Conservation (phyloP, 2,888 invertebrate species). For the Aleiodes leptofemur region DNA sequence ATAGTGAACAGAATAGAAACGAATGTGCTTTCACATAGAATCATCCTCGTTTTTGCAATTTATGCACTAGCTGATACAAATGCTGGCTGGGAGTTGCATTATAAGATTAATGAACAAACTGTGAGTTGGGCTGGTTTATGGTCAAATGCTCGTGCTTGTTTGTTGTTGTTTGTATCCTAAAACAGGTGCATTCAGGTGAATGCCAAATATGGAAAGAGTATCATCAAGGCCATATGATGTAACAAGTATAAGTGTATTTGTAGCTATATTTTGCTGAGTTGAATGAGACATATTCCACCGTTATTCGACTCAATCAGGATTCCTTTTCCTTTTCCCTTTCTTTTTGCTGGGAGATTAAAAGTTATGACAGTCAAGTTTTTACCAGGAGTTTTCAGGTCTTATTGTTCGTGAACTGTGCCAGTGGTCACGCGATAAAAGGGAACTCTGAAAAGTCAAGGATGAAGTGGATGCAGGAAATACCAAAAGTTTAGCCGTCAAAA, state of each 20-base stretch:
- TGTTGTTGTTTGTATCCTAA: conserved; percentile 12
- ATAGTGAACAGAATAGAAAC: conserved; percentile 20
- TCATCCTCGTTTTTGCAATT: conserved; percentile 32
- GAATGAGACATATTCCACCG: conserved; percentile 5
- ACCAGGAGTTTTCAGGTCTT: conserved; percentile 15
- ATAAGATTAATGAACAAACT: conserved; percentile 73
- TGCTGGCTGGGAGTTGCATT: conserved; percentile 63
- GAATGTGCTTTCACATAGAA: conserved; percentile 32
- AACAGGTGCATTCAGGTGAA: conserved; percentile 35
- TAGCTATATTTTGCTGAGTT: not conserved
- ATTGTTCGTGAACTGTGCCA: not conserved
- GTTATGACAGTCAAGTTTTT: not conserved
- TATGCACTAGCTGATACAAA: conserved; percentile 39
- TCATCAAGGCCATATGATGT: conserved; percentile 52
- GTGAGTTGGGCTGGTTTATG: conserved; percentile 25
- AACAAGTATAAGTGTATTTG: conserved; percentile 49
- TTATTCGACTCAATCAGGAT: too few species aligned
- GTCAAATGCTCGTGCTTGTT: conserved; percentile 17
- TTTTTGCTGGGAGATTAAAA: not conserved
- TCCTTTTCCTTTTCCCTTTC: not conserved
- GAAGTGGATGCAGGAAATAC: conserved; percentile 7
- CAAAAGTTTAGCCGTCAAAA: conserved; percentile 60
- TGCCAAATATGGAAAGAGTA: conserved; percentile 52
- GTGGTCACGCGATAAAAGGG: conserved; percentile 32
- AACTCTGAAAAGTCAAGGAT: conserved; percentile 46